Evolutionary conservation across 2,113 vertebrate species (phyloP).

Genomic region (Zosterops lateralis): DNA sequence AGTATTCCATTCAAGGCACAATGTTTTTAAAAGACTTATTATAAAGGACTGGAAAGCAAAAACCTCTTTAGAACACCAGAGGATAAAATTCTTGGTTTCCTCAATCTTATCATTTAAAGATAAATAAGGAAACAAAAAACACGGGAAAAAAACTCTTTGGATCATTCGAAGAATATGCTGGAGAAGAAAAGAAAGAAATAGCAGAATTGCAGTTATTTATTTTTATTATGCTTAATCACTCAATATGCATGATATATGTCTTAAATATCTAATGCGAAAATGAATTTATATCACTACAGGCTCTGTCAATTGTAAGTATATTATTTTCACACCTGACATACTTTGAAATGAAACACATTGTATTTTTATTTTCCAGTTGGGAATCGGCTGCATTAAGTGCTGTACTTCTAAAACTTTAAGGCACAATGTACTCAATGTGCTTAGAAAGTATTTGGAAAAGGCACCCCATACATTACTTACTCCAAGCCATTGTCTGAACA

Average conservation of each 20-base stretch:
- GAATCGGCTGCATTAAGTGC: neutral
- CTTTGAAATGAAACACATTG: neutral
- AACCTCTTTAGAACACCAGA: neutral
- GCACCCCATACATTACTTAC: neutral
- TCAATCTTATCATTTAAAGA: neutral
- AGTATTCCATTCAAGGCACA: neutral
- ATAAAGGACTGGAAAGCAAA: neutral
- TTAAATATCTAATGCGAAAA: neutral
- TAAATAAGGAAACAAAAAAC: neutral
- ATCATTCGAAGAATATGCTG: neutral
- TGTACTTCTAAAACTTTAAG: neutral
- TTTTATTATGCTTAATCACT: neutral
- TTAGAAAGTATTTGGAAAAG: neutral
- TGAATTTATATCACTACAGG: neutral
- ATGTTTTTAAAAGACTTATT: neutral
- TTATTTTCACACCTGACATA: neutral
- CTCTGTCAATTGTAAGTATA: neutral
- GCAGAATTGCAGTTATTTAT: neutral
- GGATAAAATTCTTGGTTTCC: neutral
- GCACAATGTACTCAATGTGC: neutral
- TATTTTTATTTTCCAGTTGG: neutral
- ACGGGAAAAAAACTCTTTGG: accelerated
- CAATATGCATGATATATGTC: neutral
- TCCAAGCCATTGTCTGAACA: neutral
- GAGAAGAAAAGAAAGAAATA: neutral